Evolutionary conservation across 2,113 vertebrate species (phyloP).

Genomic region (Thomomys bottae): DNA sequence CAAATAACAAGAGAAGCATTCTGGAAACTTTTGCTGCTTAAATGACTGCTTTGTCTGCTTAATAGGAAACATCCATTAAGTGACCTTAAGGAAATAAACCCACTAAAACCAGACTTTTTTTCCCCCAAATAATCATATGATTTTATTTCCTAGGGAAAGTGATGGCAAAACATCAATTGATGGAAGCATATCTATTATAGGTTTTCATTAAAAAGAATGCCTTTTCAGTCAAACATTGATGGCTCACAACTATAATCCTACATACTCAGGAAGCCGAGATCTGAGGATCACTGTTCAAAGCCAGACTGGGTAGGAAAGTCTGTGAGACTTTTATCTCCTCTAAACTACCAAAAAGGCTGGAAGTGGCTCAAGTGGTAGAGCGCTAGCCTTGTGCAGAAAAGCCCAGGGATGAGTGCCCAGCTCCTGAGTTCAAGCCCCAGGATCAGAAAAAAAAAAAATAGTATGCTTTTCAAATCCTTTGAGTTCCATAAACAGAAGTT

Average conservation of each 20-base stretch:
- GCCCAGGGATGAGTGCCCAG: too few species aligned
- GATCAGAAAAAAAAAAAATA: too few species aligned
- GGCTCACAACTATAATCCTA: too few species aligned
- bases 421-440: too few species aligned
- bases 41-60: constrained; percentile 48
- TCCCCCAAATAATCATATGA: constrained; percentile 13
- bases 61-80: constrained; percentile 54
- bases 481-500: neutral
- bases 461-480: neutral
- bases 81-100: neutral
- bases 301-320: too few species aligned
- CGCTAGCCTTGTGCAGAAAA: too few species aligned
- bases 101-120: constrained; percentile 24
- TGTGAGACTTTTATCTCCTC: too few species aligned
- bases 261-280: too few species aligned
- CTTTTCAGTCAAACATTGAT: too few species aligned
- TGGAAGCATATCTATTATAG: neutral
- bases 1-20: constrained; percentile 44
- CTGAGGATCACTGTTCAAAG: too few species aligned
- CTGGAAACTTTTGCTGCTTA: constrained; percentile 47
- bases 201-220: constrained; percentile 30
- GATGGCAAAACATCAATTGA: neutral
- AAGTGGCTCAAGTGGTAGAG: too few species aligned
- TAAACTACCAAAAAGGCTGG: too few species aligned
- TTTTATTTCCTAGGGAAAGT: constrained; percentile 44